Conservation (phyloP, 2,113 vertebrate genomes). For the Mastomys natalensis region DNA sequence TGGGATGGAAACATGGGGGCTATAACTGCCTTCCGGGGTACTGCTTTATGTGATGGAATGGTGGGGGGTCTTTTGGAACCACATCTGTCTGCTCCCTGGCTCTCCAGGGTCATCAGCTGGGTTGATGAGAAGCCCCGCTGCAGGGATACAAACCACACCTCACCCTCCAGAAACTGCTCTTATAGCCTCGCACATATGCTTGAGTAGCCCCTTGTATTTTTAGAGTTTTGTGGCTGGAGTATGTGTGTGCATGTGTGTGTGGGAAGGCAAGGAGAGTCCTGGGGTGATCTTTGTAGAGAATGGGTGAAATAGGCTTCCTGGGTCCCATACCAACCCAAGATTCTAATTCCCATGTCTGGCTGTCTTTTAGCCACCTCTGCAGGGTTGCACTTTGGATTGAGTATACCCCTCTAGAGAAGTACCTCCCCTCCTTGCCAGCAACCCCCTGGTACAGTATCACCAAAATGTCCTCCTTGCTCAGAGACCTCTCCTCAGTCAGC, state of each 20-base stretch:
- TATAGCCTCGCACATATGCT: background rate
- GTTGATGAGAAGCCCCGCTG: background rate
- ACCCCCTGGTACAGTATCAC: too few relatives aligned
- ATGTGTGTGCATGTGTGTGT: background rate
- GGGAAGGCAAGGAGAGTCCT: background rate
- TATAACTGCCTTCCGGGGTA: background rate
- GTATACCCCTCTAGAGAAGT: background rate
- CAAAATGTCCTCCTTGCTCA: background rate
- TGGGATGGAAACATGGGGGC: background rate
- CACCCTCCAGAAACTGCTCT: background rate
- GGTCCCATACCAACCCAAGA: background rate
- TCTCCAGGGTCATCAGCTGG: background rate
- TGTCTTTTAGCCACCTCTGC: background rate
- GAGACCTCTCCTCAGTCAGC: background rate
- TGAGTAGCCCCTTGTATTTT: too few relatives aligned
- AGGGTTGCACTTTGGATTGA: background rate
- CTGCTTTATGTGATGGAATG: background rate
- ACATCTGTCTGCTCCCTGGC: background rate
- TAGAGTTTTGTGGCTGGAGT: background rate
- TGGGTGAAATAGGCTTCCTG: background rate
- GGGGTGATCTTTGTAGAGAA: background rate
- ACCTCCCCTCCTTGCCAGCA: background rate
- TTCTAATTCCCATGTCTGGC: background rate
- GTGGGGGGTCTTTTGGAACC: background rate
- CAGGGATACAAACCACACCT: background rate